Evolutionary conservation across 2,888 invertebrate species (phyloP).

Genomic region (Drosophila parthenogenetica): DNA sequence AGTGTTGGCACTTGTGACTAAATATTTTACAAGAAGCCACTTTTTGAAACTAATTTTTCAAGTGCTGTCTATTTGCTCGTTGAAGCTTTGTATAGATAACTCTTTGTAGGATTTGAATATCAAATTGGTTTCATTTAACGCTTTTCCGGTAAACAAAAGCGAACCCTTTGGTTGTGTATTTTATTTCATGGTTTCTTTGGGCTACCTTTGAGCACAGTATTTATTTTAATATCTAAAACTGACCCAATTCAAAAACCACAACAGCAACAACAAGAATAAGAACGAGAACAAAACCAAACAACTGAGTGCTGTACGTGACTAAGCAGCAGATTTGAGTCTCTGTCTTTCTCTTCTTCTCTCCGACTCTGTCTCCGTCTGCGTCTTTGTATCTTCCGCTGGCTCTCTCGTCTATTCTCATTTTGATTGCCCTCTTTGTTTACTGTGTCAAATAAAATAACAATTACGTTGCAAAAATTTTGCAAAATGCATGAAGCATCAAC

Average conservation of each 20-base stretch:
- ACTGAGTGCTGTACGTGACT: slow-evolving; percentile 58
- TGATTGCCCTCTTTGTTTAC: slow-evolving; percentile 43
- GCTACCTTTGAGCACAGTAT: slow-evolving; percentile 48
- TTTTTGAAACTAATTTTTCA: slow-evolving; percentile 7
- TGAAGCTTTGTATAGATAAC: slow-evolving; percentile 13
- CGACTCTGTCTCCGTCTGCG: background rate
- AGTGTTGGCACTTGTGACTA: slow-evolving; percentile 10
- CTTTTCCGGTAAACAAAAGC: slow-evolving; percentile 37
- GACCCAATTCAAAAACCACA: slow-evolving; percentile 57
- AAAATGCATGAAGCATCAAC: slow-evolving; percentile 38
- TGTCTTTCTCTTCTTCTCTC: background rate
- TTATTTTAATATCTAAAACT: slow-evolving; percentile 55
- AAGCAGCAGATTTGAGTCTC: slow-evolving; percentile 54
- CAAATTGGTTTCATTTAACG: slow-evolving; percentile 41
- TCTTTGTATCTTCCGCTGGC: background rate
- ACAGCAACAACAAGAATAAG: slow-evolving; percentile 2
- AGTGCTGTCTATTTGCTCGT: slow-evolving; percentile 16
- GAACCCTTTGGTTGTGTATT: slow-evolving; percentile 19
- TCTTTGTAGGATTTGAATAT: slow-evolving; percentile 20
- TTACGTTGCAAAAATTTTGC: slow-evolving; percentile 51
- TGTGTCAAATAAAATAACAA: slow-evolving; percentile 68
- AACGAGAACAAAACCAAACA: slow-evolving; percentile 12
- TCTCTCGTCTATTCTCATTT: slow-evolving; percentile 11
- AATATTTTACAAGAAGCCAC: slow-evolving; percentile 8
- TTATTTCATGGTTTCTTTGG: slow-evolving; percentile 8